phyloP scores from a whole-genome alignment of 2,113 vertebrate genomes.

The Acanthisitta chloris region DNA sequence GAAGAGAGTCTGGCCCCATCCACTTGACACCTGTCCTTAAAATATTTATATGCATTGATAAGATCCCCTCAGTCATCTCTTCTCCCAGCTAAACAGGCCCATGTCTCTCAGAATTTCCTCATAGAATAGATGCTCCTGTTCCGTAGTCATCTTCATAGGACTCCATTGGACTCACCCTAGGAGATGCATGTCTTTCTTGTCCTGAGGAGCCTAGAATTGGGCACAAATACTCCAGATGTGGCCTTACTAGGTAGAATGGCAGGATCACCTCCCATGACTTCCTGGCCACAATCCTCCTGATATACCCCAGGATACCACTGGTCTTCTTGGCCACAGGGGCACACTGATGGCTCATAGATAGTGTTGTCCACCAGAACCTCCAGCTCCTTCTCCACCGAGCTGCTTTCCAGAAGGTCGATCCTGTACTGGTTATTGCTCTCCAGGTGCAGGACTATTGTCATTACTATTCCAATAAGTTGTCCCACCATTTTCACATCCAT shows the following conservation, averaged over 20 bases:
- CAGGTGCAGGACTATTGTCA: neutral
- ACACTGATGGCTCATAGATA: neutral
- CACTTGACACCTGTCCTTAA: neutral
- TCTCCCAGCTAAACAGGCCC: neutral
- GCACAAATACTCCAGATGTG: neutral
- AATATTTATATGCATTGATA: neutral
- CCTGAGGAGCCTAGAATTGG: neutral
- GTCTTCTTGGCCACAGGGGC: neutral
- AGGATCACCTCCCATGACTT: neutral
- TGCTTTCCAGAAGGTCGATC: neutral
- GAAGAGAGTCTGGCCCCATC: neutral
- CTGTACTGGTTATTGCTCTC: neutral
- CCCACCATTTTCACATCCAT: neutral
- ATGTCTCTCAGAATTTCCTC: neutral
- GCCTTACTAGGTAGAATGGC: neutral
- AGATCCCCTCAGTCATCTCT: neutral
- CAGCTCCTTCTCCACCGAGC: neutral
- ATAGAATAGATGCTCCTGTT: neutral
- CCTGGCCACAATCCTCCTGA: neutral
- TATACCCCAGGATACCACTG: neutral
- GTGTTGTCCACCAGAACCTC: neutral
- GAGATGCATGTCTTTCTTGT: neutral
- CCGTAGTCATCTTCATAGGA: neutral
- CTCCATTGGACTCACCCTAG: neutral
- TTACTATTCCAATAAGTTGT: neutral